Conservation (phyloP, 2,113 vertebrate species). For the Catharus minimus region DNA sequence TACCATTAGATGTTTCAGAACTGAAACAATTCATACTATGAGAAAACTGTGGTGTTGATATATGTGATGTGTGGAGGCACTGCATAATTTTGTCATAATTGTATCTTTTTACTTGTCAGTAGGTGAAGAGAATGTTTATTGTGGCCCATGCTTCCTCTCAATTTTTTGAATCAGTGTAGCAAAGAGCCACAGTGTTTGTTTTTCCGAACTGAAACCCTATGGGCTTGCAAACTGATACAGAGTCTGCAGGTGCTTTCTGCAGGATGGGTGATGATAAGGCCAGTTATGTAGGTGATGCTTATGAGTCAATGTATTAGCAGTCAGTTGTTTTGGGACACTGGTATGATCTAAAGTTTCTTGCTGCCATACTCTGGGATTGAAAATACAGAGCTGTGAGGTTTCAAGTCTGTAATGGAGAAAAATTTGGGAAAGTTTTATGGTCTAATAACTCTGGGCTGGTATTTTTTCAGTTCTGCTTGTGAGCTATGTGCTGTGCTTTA, state of each 20-base stretch:
- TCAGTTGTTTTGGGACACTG: background rate
- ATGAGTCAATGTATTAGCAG: rapidly evolving
- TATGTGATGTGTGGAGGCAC: too few species aligned
- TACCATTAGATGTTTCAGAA: background rate
- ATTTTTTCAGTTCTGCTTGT: background rate
- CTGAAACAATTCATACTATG: background rate
- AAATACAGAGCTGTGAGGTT: background rate
- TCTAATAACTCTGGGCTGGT: background rate
- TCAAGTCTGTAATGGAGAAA: background rate
- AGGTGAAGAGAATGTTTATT: background rate
- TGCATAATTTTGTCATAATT: background rate
- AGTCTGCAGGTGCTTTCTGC: background rate
- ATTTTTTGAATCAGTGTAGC: background rate
- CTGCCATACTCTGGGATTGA: background rate
- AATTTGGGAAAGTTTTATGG: background rate
- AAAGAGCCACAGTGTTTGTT: rapidly evolving
- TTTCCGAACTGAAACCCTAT: background rate
- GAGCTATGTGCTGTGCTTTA: background rate
- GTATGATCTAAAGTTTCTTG: background rate
- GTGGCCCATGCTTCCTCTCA: background rate
- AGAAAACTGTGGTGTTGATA: background rate
- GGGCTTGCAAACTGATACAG: background rate
- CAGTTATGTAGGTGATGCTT: background rate
- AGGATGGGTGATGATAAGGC: too few species aligned
- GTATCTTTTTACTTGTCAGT: background rate